Evolutionary conservation across 2,113 vertebrate genomes (phyloP), one percentile per base, ranked within the genome.

Genomic region (Orcinus orca): DNA sequence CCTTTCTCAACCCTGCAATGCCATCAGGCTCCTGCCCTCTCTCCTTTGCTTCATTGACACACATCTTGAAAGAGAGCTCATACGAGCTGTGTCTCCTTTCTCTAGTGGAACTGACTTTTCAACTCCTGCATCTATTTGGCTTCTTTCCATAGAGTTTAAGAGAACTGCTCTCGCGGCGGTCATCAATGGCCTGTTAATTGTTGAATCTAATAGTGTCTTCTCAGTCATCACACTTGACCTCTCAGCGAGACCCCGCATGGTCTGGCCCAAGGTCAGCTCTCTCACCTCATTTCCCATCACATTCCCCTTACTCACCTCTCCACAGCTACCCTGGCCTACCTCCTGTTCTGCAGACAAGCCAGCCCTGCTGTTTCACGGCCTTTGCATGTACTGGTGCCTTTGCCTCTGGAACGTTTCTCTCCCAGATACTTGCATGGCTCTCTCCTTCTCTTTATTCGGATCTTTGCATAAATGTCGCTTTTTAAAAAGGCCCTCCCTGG

Each of bases 111-210:
- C 29, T 7, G 3, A 29, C 38, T 76, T 79, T 33, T 67, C 67
- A 93, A 11, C 10, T 84, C 55, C 63, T 88, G 60, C 5, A 67
- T 95, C 47, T 50, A 1, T 88, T 85, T 96, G 96, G 62, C 81
- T 97, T 95, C 88, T 85, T 96, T 93, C 77, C 82, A 97, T 17
- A 62, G 25, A 62, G 62, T 67, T 92, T 95, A 81, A 81, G 82
- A 36, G 25, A 91, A 95, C 71, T 79, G n/a, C 50, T 97, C 95
- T 97, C 65, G 0, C 0, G 10, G 62, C 70, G 71, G 80, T 90
- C 95, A 85, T 81, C 70, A 84, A 38, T 74, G 94, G 31, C 76
- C 41, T 60, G 47, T 84, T 96, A 94, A 97, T 92, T 90, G 44
- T 77, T 88, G 60, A 87, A 70, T 62, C 67, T 38, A 80, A 33